Conservation (phyloP, 2,888 invertebrate genomes). For the Dryadula phaetusa region DNA sequence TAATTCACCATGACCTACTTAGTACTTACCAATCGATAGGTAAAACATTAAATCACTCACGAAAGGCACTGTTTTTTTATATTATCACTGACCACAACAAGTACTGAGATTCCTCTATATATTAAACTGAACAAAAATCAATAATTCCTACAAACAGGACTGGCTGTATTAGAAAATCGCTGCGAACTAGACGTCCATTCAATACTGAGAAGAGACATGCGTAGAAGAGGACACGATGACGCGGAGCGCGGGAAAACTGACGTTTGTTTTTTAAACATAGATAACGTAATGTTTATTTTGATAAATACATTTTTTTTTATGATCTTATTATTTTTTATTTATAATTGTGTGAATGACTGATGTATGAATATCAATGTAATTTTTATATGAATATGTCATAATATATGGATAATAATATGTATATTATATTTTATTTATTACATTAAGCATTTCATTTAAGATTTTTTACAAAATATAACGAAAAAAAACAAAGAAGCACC, state of each 20-base stretch:
- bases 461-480: too few relatives aligned
- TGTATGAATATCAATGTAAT: too few relatives aligned
- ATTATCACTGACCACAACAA: constrained; percentile 66
- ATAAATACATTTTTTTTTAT: constrained; percentile 8
- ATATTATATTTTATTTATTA: too few relatives aligned
- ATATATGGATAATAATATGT: too few relatives aligned
- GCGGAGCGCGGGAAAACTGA: constrained; percentile 74
- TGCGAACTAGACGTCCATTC: constrained; percentile 62
- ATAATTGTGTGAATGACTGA: neutral
- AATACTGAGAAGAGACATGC: constrained; percentile 76
- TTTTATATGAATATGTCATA: too few relatives aligned
- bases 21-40: constrained; percentile 59
- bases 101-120: constrained; percentile 51
- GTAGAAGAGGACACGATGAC: constrained; percentile 58
- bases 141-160: constrained; percentile 66
- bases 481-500: too few relatives aligned
- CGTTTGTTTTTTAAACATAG: constrained; percentile 59
- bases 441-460: too few relatives aligned
- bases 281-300: constrained; percentile 38
- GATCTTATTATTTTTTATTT: neutral
- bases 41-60: constrained; percentile 52
- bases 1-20: constrained; percentile 51
- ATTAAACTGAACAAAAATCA: constrained; percentile 65
- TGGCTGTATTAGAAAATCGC: constrained; percentile 58
- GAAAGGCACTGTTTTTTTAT: constrained; percentile 66